Base-by-base conservation (phyloP, 2,113 vertebrate species). In the Hippoglossus stenolepis region DNA sequence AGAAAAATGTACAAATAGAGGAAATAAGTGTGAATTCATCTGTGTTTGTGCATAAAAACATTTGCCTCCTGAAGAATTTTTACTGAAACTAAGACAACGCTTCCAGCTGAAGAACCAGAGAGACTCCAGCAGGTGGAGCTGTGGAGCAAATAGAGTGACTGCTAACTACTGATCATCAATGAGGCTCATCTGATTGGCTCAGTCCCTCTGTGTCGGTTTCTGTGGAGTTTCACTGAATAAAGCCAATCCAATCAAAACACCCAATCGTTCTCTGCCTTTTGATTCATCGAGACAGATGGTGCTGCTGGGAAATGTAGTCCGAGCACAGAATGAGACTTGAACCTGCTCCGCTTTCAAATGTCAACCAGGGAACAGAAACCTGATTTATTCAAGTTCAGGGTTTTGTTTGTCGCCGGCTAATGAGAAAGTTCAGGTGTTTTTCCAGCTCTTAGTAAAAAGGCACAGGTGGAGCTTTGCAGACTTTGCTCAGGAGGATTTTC, bases 191-290 rank as follows among this genome's bases (percentile, higher is more conserved):
- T 28, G 58, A 85, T 77, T 14, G 72, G 73, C 12, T 70, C 35
- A 72, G 62, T 69, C 31, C 59, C 64, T 72, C 45, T 80, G 75
- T 65, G 65, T 72, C 68, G 7, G n/a, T 63, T 40, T 61, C 10
- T 3, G 28, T 28, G 28, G 28, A 5, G 83, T 85, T 90, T 92
- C 85, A 93, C 87, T 86, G 83, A 95, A 93, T 94, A 93, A 94
- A 94, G 71, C 53, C 68, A 80, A 91, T 61, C 9, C 84, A 49
- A 84, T 66, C 75, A 58, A 85, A 90, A 59, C 51, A 11, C 2
- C 0, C 1, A 5, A 18, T 43, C 1, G 21, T 6, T 26, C n/a
- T 65, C 11, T 35, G 17, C 4, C 10, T 64, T 61, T 20, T 7
- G 13, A 18, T 58, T 31, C 17, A 28, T 31, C 3, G 12, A 13